Conservation (phyloP, 2,113 vertebrate species). For the Rhinopomastus cyanomelas region DNA sequence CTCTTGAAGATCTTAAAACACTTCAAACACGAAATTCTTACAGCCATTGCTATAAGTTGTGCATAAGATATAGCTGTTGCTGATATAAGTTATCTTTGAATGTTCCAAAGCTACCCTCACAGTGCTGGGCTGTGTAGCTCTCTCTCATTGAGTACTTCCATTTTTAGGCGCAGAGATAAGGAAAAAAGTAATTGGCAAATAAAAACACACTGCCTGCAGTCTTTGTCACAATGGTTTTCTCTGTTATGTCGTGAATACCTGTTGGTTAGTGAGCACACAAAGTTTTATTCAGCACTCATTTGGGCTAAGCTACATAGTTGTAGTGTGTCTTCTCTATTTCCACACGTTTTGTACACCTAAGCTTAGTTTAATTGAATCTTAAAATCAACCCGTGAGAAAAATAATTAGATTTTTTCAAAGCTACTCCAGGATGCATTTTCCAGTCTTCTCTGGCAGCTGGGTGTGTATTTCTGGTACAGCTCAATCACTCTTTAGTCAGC, state of each 20-base stretch:
- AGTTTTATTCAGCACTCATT: neutral
- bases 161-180: neutral
- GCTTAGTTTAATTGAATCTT: constrained; percentile 1
- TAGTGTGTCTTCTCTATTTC: constrained; percentile 4
- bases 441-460: constrained; percentile 34
- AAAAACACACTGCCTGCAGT: neutral
- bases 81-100: neutral
- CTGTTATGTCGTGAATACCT: neutral
- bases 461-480: constrained; percentile 45
- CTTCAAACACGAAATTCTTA: neutral
- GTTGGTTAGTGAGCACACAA: neutral
- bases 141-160: neutral
- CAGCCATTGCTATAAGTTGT: neutral
- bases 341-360: neutral
- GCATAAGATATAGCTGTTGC: neutral
- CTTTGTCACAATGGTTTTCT: neutral
- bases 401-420: neutral
- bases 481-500: constrained; percentile 45
- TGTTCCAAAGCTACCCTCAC: neutral
- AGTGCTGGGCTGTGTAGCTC: neutral
- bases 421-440: constrained; percentile 33
- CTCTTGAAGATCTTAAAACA: neutral
- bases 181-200: neutral
- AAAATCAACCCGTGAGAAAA: neutral
- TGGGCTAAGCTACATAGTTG: neutral